These are phyloP conservation scores for Protomyctophum bolini DNA, from an alignment of 2,113 vertebrate genomes.

Conservation along the genomic window DNA sequence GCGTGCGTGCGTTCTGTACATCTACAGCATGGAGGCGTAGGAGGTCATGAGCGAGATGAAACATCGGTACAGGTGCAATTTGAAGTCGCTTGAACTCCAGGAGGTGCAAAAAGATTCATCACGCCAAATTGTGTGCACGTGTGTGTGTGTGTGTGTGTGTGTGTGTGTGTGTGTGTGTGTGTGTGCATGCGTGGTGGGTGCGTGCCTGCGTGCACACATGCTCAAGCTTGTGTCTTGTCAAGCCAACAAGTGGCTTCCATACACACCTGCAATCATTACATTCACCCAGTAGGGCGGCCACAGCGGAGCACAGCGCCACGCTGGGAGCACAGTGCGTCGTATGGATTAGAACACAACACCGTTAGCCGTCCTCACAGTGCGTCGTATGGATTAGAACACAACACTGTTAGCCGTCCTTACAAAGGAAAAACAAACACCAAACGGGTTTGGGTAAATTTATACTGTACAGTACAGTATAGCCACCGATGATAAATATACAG, in stretches of 20 bases:
- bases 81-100: conserved; percentile 33
- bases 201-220: background rate
- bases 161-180: background rate
- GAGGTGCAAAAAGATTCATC: conserved; percentile 44
- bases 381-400: conserved; percentile 22
- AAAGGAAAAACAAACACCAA: conserved; percentile 29
- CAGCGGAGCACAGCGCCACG: conserved; percentile 54
- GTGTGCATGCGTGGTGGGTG: background rate
- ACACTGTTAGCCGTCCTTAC: conserved; percentile 35
- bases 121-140: conserved; percentile 21
- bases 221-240: conserved; percentile 47
- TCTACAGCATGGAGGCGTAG: conserved; percentile 10
- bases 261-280: conserved; percentile 70
- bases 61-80: conserved; percentile 37
- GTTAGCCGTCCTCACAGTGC: conserved; percentile 13
- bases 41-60: conserved; percentile 2
- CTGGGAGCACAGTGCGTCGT: conserved; percentile 59
- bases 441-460: background rate
- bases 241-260: conserved; percentile 68
- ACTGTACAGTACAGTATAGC: conserved; percentile 13
- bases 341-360: background rate
- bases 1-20: background rate
- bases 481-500: background rate
- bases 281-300: conserved; percentile 55
- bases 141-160: conserved; percentile 40